Base-by-base conservation (phyloP, 2,888 invertebrate species). In the Andrena praecox region DNA sequence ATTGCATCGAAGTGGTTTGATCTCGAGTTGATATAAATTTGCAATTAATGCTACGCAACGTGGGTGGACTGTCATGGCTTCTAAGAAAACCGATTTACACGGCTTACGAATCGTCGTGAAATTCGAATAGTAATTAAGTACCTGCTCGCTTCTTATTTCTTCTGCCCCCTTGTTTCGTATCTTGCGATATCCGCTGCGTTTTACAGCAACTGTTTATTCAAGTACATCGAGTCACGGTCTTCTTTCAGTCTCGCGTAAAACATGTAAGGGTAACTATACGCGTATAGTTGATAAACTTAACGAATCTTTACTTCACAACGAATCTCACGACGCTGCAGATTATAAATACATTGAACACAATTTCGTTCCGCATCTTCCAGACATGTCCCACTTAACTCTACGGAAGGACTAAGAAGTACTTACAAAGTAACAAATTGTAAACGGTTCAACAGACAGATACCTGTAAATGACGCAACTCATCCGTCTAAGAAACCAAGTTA, bases 11-110 rank as follows among this genome's bases (percentile, higher is more conserved):
- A 52, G 27, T 42, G 63, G 54, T 63, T 63, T 50, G 33, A 27
- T 52, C 24, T 2, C 4, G 35, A 31, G 33, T 68, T 59, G 35
- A 68, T 20, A 29, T 68, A 63, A 73, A 68, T 68, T 56, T 56
- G 68, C 62, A 72, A 31, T 68, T 54, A 62, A 60, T 60, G 42
- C 50, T 70, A 77, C 80, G 68, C 68, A 80, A 80, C 68, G 80
- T 68, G 16, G 54, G 31, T 35, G 42, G 54, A 63, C 20, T 27
- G 66, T 54, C 72, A 72, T 71, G 71, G 67, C 66, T 80, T 80
- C 62, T 63, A 71, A 24, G 72, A 67, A 33, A 69, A 71, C 42
- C 48, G 62, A 79, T 59, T 78, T 20, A 6, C 50, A 76, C 24
- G 27, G 24, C 10, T 77, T 42, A 27, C 12, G 16, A 54, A 68